Percentiles rank a stretch among this genome's conserved stretches.
phyloP scores from a whole-genome alignment of 2,888 invertebrate species.

The Macrosoma leucophasiata region DNA sequence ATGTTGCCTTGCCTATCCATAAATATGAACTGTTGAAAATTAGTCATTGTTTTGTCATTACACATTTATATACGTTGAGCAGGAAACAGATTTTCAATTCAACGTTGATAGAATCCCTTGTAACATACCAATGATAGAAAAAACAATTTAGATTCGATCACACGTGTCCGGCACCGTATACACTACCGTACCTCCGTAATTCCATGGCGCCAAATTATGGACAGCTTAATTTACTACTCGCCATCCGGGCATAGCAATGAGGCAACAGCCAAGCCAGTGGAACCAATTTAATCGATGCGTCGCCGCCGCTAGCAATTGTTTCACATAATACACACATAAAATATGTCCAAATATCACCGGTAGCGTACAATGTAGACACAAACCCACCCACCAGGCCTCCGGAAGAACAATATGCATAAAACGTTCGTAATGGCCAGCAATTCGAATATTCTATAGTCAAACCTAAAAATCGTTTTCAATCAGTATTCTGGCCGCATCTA shows the following conservation, averaged over 20 bases:
- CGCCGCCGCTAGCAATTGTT: conserved; percentile 39
- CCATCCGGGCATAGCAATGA: conserved; percentile 50
- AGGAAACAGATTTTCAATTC: too few species aligned
- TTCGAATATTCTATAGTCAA: conserved; percentile 41
- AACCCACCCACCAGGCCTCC: conserved; percentile 20
- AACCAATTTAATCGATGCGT: conserved; percentile 42
- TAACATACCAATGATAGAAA: too few species aligned
- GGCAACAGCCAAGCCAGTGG: conserved; percentile 29
- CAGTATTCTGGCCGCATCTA: conserved; percentile 56
- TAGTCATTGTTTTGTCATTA: too few species aligned
- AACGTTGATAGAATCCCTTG: too few species aligned
- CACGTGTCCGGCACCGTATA: conserved; percentile 29
- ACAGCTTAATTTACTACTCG: conserved; percentile 49
- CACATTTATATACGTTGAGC: too few species aligned
- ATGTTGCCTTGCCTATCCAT: too few species aligned
- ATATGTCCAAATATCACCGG: too few species aligned
- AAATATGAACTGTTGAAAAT: too few species aligned
- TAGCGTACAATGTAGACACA: too few species aligned
- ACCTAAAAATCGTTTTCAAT: conserved; percentile 58
- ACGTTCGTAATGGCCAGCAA: conserved; percentile 30
- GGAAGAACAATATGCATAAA: conserved; percentile 24
- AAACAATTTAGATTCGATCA: conserved; percentile 23
- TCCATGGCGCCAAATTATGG: conserved; percentile 28
- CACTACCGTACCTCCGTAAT: conserved; percentile 34
- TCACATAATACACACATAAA: conserved; percentile 20